Percentiles rank a stretch among this genome's conserved stretches.
These are phyloP conservation scores for Axis porcinus DNA, from an alignment of 2,113 vertebrate genomes.

Conservation along the genomic window DNA sequence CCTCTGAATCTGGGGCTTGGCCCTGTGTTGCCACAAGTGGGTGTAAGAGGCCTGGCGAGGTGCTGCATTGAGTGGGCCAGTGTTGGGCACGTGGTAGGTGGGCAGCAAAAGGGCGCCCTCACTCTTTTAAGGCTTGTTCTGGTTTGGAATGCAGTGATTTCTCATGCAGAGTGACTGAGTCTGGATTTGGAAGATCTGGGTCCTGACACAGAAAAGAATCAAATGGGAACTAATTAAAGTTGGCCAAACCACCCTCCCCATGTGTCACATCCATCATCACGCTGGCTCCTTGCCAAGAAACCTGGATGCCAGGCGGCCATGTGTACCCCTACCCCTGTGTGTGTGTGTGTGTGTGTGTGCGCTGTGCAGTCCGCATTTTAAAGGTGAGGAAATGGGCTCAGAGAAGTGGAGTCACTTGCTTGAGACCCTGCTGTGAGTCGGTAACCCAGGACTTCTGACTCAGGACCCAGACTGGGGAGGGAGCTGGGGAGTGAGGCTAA, in stretches of 20 bases:
- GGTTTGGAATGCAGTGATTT: background rate
- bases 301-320: background rate
- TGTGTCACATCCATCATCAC: background rate
- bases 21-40: background rate
- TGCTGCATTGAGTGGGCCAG: background rate
- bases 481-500: background rate
- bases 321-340: background rate
- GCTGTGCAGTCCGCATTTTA: background rate
- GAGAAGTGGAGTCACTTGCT: background rate
- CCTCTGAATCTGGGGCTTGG: background rate
- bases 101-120: background rate
- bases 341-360: accelerated
- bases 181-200: background rate
- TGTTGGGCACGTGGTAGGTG: accelerated
- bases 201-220: background rate
- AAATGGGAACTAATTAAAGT: background rate
- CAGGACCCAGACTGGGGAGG: background rate
- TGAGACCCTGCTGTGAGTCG: background rate
- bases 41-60: background rate
- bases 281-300: background rate
- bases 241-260: background rate
- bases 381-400: background rate
- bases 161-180: background rate
- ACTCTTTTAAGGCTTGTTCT: background rate
- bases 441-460: background rate